Conservation (phyloP, 2,113 vertebrate genomes). For the Amia ocellicauda region DNA sequence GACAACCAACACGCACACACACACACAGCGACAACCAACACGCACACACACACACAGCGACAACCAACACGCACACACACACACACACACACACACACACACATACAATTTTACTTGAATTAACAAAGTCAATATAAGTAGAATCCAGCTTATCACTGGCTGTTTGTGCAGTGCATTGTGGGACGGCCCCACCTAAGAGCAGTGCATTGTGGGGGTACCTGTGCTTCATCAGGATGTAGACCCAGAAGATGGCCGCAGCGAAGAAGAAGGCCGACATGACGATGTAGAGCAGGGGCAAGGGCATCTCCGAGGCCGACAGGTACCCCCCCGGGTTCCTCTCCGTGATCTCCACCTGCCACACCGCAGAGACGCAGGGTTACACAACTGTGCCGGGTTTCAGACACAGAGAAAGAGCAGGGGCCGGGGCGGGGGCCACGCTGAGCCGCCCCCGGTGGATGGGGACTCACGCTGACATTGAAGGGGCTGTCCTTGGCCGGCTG, state of each 20-base stretch:
- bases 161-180: too few relatives aligned
- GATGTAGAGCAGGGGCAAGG: slow-evolving; percentile 76
- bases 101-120: too few relatives aligned
- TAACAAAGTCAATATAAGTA: too few relatives aligned
- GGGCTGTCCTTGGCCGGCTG: background rate
- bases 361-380: slow-evolving; percentile 11
- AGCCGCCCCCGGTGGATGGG: too few relatives aligned
- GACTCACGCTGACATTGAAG: slow-evolving; percentile 66
- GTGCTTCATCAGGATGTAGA: slow-evolving; percentile 73
- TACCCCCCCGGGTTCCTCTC: slow-evolving; percentile 68
- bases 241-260: slow-evolving; percentile 66
- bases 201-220: too few relatives aligned
- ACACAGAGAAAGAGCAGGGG: background rate
- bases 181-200: too few relatives aligned
- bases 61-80: background rate
- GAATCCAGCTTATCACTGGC: too few relatives aligned
- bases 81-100: background rate
- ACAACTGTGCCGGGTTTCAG: background rate
- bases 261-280: slow-evolving; percentile 75
- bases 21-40: background rate
- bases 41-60: background rate
- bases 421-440: too few relatives aligned
- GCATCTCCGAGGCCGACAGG: slow-evolving; percentile 73
- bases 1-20: background rate
- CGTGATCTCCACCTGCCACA: slow-evolving; percentile 62